A percentile compares a stretch with the other conserved stretches of the same genome.
Evolutionary conservation across 2,113 vertebrate species (phyloP).

Genomic region (Suricata suricatta): DNA sequence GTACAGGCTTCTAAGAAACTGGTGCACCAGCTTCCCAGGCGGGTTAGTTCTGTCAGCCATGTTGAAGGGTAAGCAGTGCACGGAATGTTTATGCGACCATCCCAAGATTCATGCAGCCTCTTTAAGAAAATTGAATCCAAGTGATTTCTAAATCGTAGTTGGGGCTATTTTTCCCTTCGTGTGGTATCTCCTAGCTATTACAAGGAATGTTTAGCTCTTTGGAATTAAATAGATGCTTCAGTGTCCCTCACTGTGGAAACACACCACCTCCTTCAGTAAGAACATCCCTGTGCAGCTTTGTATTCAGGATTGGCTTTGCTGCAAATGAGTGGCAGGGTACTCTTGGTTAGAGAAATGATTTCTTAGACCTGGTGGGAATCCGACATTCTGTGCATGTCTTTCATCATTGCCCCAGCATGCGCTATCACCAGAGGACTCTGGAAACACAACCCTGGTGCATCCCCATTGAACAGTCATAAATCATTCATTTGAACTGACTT

Average conservation of each 20-base stretch:
- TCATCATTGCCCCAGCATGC: background rate
- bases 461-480: background rate
- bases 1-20: background rate
- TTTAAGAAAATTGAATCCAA: background rate
- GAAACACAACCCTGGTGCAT: rapidly evolving
- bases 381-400: background rate
- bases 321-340: background rate
- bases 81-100: background rate
- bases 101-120: background rate
- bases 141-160: background rate
- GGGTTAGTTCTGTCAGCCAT: background rate
- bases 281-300: background rate
- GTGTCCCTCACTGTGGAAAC: background rate
- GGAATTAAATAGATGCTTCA: background rate
- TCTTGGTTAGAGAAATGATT: background rate
- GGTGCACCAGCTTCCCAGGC: background rate
- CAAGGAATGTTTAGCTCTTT: background rate
- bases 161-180: background rate
- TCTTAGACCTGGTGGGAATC: background rate
- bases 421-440: background rate
- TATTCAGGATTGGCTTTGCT: background rate
- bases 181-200: background rate
- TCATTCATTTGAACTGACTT: background rate
- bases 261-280: too few species aligned
- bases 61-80: background rate